Percentiles rank a stretch among this genome's conserved stretches.
These are phyloP conservation scores for Clarias pachynema DNA, from an alignment of 2,797 vertebrate genomes.

Conservation along the genomic window DNA sequence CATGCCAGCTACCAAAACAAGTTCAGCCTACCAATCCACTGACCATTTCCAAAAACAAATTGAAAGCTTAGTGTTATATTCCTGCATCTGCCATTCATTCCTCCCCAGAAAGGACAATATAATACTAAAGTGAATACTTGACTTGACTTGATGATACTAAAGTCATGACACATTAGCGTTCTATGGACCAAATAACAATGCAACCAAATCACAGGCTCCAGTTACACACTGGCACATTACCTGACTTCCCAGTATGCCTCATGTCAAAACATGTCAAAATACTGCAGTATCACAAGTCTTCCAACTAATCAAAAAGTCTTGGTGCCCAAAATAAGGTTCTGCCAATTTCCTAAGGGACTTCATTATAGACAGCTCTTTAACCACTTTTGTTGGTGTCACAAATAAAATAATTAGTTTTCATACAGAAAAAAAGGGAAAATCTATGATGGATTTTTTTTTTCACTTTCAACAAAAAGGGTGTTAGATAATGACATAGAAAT, in stretches of 20 bases:
- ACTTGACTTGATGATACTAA: neutral
- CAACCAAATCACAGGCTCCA: conserved; percentile 19
- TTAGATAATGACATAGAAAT: too few relatives aligned
- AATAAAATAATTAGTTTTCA: neutral
- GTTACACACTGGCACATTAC: conserved; percentile 10
- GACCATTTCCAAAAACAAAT: neutral
- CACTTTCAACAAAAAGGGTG: too few relatives aligned
- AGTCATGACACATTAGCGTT: neutral
- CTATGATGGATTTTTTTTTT: neutral
- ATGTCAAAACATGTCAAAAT: conserved; percentile 22
- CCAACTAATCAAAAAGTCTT: neutral
- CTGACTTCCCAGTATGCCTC: neutral
- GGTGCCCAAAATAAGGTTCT: neutral
- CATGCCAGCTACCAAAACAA: neutral
- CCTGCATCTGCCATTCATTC: neutral
- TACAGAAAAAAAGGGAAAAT: neutral
- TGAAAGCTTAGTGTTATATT: neutral
- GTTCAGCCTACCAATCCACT: neutral
- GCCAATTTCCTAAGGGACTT: neutral
- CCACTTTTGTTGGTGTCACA: neutral
- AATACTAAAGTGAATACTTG: conserved; percentile 1
- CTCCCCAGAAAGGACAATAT: neutral
- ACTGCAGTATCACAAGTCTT: neutral
- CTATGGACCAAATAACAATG: conserved; percentile 19
- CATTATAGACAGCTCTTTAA: neutral